phyloP scores from a whole-genome alignment of 1,140 invertebrate species.

The Nebria ingens region DNA sequence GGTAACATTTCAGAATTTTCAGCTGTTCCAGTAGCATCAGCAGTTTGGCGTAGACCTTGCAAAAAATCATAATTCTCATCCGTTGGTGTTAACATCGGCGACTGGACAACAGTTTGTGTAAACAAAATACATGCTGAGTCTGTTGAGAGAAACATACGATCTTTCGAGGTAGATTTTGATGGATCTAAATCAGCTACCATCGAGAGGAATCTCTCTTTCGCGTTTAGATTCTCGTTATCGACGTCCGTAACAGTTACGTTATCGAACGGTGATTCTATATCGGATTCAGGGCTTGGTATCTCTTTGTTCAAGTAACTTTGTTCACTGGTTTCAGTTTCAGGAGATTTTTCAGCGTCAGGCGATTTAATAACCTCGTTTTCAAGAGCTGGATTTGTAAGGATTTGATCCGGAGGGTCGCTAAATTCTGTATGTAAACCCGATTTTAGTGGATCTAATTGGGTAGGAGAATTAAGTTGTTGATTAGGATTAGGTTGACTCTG shows the following conservation, averaged over 20 bases:
- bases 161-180: constrained; percentile 23
- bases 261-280: neutral
- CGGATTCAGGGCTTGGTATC: constrained; percentile 14
- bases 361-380: neutral
- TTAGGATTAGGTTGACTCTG: too few species aligned
- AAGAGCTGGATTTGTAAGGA: too few species aligned
- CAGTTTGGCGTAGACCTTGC: constrained; percentile 23
- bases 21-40: constrained; percentile 10
- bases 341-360: neutral
- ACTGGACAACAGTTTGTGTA: constrained; percentile 33
- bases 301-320: neutral
- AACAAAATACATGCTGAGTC: constrained; percentile 29
- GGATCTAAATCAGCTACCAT: constrained; percentile 2
- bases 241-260: neutral
- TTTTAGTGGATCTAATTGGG: too few species aligned
- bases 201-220: neutral
- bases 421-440: too few species aligned
- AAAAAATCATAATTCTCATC: constrained; percentile 35
- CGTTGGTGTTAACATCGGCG: constrained; percentile 33
- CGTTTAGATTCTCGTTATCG: neutral
- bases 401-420: too few species aligned
- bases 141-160: constrained; percentile 29
- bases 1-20: constrained; percentile 9
- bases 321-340: neutral
- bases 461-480: too few species aligned